Conservation (phyloP, 2,797 vertebrate species). For the Apogon talboti region DNA sequence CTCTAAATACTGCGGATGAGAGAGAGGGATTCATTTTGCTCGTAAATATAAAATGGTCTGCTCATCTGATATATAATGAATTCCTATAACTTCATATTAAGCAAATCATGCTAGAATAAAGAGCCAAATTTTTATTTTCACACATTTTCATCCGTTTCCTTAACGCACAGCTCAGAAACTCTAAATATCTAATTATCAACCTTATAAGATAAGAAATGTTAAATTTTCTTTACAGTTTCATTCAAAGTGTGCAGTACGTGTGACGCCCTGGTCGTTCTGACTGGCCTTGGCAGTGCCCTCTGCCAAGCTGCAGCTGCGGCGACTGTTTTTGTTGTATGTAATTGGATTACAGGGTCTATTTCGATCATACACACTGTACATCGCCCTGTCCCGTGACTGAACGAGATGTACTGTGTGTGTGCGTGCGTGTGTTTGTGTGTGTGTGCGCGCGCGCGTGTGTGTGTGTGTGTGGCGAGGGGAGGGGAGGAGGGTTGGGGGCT, state of each 20-base stretch:
- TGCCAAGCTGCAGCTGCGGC: conserved; percentile 71
- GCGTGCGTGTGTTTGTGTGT: conserved; percentile 23
- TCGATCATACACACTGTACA: conserved; percentile 77
- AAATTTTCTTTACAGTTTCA: conserved; percentile 6
- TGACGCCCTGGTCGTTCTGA: conserved; percentile 50
- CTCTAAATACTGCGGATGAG: conserved; percentile 74
- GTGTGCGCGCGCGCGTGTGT: conserved; percentile 24
- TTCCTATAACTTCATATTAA: conserved; percentile 4
- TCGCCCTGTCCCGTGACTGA: conserved; percentile 75
- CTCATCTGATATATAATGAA: not conserved
- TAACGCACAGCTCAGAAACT: not conserved
- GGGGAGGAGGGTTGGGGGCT: conserved; percentile 60
- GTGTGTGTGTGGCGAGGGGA: conserved; percentile 26
- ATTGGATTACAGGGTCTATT: conserved; percentile 80
- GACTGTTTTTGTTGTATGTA: conserved; percentile 74
- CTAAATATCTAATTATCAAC: not conserved
- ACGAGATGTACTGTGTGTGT: conserved; percentile 58
- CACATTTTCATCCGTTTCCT: conserved; percentile 1
- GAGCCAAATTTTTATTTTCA: not conserved
- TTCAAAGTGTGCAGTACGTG: not conserved
- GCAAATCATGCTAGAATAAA: not conserved
- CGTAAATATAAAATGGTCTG: conserved; percentile 4
- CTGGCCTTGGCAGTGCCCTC: conserved; percentile 77
- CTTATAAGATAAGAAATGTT: not conserved
- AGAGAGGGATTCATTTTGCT: conserved; percentile 43